Evolutionary conservation across 2,113 vertebrate species (phyloP).

Genomic region (Platysternon megacephalum): DNA sequence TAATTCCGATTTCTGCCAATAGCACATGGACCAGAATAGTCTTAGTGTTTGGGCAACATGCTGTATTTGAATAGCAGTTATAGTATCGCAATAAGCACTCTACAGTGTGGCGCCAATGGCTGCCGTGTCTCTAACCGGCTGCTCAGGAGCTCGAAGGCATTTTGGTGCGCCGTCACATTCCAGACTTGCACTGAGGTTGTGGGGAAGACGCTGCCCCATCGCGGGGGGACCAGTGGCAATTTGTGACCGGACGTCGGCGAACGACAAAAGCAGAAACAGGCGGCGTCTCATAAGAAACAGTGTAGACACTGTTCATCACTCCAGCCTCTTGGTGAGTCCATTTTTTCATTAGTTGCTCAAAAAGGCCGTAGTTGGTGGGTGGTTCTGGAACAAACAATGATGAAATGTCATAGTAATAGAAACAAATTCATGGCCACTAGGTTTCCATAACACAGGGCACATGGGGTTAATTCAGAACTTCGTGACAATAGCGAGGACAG

Average conservation of each 20-base stretch:
- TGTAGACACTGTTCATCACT: conserved; percentile 39
- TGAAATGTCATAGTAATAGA: neutral
- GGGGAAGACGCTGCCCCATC: neutral
- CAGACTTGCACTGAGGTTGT: fast-evolving
- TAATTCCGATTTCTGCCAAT: conserved; percentile 4
- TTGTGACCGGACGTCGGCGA: neutral
- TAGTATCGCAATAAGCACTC: conserved; percentile 43
- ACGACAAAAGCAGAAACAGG: neutral
- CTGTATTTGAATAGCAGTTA: conserved; percentile 38
- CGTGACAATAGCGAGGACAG: neutral
- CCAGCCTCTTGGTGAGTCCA: neutral
- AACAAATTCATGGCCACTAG: neutral
- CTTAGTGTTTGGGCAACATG: neutral
- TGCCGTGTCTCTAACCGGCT: neutral
- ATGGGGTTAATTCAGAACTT: neutral
- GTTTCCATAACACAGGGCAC: neutral
- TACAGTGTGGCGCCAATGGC: neutral
- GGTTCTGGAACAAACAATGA: conserved; percentile 70
- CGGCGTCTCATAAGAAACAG: conserved; percentile 42
- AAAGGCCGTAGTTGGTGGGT: conserved; percentile 81
- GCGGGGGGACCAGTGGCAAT: neutral
- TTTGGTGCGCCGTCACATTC: neutral
- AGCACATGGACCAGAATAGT: neutral
- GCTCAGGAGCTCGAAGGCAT: neutral
- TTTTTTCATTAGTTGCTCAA: conserved; percentile 56